Evolutionary conservation across 2,888 invertebrate genomes (phyloP).

Genomic region (Synergus japonicus): DNA sequence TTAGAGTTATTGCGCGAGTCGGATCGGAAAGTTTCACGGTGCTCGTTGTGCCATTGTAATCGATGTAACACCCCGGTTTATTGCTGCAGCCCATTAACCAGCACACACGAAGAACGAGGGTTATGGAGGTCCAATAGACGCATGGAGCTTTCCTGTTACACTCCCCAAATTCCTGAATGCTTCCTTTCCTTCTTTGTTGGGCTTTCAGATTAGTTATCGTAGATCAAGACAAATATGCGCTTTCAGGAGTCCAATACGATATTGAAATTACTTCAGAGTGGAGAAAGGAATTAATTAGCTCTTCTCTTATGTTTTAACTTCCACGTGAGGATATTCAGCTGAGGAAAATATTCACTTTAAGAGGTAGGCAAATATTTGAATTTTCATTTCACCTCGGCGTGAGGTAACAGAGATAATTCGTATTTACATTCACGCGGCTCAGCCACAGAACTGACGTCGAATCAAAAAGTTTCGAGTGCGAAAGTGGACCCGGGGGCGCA

Average conservation of each 20-base stretch:
- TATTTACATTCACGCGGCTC: conserved; percentile 18
- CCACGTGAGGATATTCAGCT: not conserved
- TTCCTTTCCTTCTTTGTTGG: conserved; percentile 12
- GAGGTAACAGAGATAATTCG: conserved; percentile 34
- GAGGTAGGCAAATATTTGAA: conserved; percentile 13
- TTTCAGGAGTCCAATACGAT: too few species aligned
- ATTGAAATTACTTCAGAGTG: too few species aligned
- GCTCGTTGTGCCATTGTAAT: conserved; percentile 59
- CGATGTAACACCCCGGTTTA: conserved; percentile 68
- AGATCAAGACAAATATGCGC: not conserved
- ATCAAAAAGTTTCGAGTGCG: conserved; percentile 7
- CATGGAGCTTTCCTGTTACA: not conserved
- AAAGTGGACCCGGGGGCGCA: not conserved
- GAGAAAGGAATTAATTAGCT: too few species aligned
- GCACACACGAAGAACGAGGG: conserved; percentile 38
- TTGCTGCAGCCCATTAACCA: conserved; percentile 64
- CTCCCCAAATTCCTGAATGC: not conserved
- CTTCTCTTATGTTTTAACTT: not conserved
- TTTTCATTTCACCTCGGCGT: not conserved
- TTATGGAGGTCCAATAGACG: not conserved
- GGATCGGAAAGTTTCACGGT: conserved; percentile 62
- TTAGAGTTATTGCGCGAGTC: conserved; percentile 69
- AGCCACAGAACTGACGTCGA: conserved; percentile 2
- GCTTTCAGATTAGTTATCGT: too few species aligned
- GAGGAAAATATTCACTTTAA: not conserved